These are phyloP conservation scores for Drosophila yooni DNA, from an alignment of 2,888 invertebrate species.

Conservation along the genomic window DNA sequence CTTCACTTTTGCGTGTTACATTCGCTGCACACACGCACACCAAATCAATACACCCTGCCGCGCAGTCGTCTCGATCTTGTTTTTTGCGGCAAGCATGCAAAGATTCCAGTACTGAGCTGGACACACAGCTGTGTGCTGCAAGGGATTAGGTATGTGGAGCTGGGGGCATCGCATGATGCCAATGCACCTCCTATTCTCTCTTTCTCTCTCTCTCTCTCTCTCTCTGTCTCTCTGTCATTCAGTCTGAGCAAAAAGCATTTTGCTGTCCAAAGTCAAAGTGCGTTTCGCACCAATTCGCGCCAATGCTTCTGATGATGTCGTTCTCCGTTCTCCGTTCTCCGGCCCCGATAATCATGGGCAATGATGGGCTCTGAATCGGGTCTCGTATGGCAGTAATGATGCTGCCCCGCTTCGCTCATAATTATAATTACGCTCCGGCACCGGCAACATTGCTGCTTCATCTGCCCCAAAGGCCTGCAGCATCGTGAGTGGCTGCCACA, in stretches of 20 bases:
- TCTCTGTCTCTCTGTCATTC: background rate
- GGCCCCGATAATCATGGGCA: constrained; percentile 72
- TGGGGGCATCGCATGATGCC: constrained; percentile 67
- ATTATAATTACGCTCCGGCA: constrained; percentile 71
- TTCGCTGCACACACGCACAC: constrained; percentile 8
- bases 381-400: constrained; percentile 70
- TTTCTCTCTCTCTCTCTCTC: background rate
- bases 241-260: constrained; percentile 50
- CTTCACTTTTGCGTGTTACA: background rate
- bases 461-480: constrained; percentile 9
- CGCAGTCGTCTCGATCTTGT: constrained; percentile 5
- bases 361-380: constrained; percentile 68
- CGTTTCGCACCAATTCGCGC: constrained; percentile 77
- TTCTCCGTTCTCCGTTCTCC: constrained; percentile 37
- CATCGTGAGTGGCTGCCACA: constrained; percentile 7
- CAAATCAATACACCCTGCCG: constrained; percentile 15
- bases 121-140: constrained; percentile 24
- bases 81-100: constrained; percentile 33
- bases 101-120: constrained; percentile 24
- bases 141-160: constrained; percentile 4
- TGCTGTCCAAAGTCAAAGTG: constrained; percentile 74
- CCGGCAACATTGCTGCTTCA: constrained; percentile 4
- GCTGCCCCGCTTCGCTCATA: constrained; percentile 70
- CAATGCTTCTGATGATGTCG: constrained; percentile 66
- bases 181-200: constrained; percentile 22